Base-by-base conservation (phyloP, 2,113 vertebrate genomes). In the Vulpes ferrilata region DNA sequence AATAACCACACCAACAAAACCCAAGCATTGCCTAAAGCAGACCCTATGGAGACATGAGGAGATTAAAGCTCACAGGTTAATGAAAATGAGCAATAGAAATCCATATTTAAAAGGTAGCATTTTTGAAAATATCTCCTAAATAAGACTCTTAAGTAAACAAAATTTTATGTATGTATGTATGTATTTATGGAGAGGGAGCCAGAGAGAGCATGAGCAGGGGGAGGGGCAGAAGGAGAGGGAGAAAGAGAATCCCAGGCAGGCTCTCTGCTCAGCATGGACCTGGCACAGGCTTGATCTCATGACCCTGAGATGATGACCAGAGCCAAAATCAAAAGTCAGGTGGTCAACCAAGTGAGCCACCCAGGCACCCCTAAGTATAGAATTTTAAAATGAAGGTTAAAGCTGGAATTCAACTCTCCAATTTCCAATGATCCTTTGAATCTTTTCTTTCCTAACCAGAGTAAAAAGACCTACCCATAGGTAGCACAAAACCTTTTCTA, bases 11-110 rank as follows among this genome's bases (percentile, higher is more conserved):
- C 2, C 59, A 59, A 60, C 43, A 19, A 83, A 81, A 87, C 22
- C 67, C 48, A 95, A 53, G 79, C 12, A 76, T 53, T 92, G n/a
- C 12, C 32, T 87, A 85, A 87, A 92, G 65, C 12, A 96, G 71
- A 83, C 65, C 62, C 88, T 82, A 90, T 80, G 25, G 51, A 95
- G 90, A 94, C n/a, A 79, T 79, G 69, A 96, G 92, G n/a, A 97
- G 97, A 97, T 83, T 73, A 90, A 97, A 95, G 22, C 78, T 80
- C n/a, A 91, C 59, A 97, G n/a, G 57, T 89, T 95, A 96, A 88
- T 94, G 74, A 92, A 97, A 93, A 87, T 76, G 48, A 95, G 27
- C 55, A 89, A 95, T 1, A 95, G 64, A 97, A 96, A 84, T 88
- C 27, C 20, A 64, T 81, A 51, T 73, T 94, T 84, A 92, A 92